A percentile compares a stretch with the other conserved stretches of the same genome.
Conservation (phyloP, 2,797 vertebrate genomes). For the Meda fulgida region DNA sequence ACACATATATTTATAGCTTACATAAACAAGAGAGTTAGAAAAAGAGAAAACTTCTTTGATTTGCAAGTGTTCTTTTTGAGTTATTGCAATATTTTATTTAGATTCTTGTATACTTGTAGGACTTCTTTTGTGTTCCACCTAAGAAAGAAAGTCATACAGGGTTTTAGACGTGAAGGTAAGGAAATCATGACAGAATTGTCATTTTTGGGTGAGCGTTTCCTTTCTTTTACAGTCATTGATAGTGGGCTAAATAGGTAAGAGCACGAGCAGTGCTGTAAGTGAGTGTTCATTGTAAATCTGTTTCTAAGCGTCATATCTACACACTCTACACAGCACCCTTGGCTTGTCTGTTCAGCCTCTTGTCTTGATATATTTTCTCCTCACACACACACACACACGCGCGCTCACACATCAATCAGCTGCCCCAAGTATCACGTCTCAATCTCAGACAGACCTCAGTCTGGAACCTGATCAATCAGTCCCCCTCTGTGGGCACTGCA, state of each 20-base stretch:
- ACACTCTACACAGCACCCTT: slow-evolving; percentile 31
- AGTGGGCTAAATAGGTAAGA: background rate
- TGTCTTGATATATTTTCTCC: slow-evolving; percentile 40
- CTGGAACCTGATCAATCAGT: slow-evolving; percentile 58
- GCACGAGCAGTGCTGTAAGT: background rate
- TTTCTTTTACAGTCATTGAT: background rate
- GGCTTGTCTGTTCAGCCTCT: slow-evolving; percentile 32
- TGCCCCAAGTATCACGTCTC: slow-evolving; percentile 46
- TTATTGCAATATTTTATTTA: background rate
- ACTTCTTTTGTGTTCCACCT: background rate
- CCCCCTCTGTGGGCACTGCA: slow-evolving; percentile 22
- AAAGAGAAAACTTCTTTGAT: background rate
- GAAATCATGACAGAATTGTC: background rate
- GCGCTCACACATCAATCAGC: slow-evolving; percentile 46
- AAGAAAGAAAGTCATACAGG: background rate
- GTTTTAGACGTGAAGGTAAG: background rate
- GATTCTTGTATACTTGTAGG: background rate
- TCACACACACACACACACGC: background rate
- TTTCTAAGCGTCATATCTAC: background rate
- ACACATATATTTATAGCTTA: background rate
- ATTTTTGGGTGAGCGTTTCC: background rate
- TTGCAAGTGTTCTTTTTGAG: background rate
- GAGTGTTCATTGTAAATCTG: slow-evolving; percentile 25
- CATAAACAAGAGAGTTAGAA: background rate
- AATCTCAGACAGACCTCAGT: slow-evolving; percentile 52